Evolutionary conservation across 2,797 vertebrate genomes (phyloP).

Genomic region (Lepidocolaptes lacrymiger): DNA sequence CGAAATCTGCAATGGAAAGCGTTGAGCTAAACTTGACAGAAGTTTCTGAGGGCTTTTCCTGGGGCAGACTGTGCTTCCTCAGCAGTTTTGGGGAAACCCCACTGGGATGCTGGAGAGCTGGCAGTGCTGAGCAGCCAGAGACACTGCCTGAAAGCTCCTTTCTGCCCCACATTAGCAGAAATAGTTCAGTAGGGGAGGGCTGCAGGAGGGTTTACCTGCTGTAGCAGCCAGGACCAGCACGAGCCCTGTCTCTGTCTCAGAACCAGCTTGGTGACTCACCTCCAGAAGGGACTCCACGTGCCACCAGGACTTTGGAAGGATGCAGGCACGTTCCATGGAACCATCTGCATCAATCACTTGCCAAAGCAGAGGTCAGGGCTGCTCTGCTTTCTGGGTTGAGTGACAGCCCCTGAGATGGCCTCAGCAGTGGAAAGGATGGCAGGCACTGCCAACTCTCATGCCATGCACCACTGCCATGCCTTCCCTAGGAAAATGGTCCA

Average conservation of each 20-base stretch:
- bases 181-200: neutral
- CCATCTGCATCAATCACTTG: neutral
- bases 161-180: neutral
- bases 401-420: neutral
- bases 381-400: neutral
- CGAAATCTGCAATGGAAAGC: neutral
- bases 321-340: neutral
- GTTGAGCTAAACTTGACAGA: neutral
- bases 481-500: neutral
- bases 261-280: neutral
- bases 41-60: neutral
- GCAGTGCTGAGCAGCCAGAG: neutral
- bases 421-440: neutral
- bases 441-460: neutral
- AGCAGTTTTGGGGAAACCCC: neutral
- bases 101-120: fast-evolving
- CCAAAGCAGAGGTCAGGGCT: neutral
- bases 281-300: neutral
- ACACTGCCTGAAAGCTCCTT: neutral
- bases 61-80: neutral
- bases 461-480: fast-evolving
- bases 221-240: neutral
- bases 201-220: neutral
- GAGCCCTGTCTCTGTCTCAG: neutral
- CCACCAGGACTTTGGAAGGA: neutral